Evolutionary conservation across 2,888 invertebrate genomes (phyloP).

Genomic region (Lasioglossum villosulum): DNA sequence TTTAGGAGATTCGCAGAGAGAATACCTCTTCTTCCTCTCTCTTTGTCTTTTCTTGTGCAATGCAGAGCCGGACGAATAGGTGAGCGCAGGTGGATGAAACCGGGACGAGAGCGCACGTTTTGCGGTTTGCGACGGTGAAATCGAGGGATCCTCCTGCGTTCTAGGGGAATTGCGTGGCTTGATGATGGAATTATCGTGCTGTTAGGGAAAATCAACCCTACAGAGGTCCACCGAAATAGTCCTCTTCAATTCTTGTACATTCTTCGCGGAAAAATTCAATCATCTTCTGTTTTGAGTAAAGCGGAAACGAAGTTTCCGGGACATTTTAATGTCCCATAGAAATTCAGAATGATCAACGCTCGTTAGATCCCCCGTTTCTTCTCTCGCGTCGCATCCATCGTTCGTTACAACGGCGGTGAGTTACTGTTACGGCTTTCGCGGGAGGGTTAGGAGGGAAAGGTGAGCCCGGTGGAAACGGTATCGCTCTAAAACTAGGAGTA

Average conservation of each 20-base stretch:
- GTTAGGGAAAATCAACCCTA: neutral
- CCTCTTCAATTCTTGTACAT: neutral
- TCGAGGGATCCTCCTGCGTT: neutral
- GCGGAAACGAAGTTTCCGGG: no score
- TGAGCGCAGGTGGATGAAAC: constrained; percentile 33
- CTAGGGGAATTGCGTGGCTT: neutral
- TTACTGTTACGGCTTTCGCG: constrained; percentile 49
- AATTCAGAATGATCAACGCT: neutral
- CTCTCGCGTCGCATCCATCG: constrained; percentile 14
- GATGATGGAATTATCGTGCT: neutral
- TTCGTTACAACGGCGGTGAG: constrained; percentile 59
- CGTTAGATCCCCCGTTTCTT: constrained; percentile 34
- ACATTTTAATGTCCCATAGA: neutral
- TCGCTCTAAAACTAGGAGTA: constrained; percentile 73
- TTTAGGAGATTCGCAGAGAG: constrained; percentile 28
- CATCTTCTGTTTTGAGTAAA: no score
- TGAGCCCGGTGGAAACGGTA: constrained; percentile 71
- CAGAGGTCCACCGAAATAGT: neutral
- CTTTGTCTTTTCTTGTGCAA: constrained; percentile 19
- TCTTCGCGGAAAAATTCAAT: no score
- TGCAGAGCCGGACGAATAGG: neutral
- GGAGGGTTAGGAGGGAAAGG: constrained; percentile 12
- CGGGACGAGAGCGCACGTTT: neutral
- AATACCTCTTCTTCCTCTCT: neutral
- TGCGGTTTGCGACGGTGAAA: neutral